Evolutionary conservation across 1,140 invertebrate species (phyloP), one percentile per base, ranked within the genome.

Genomic region (Trichonephila clavipes): DNA sequence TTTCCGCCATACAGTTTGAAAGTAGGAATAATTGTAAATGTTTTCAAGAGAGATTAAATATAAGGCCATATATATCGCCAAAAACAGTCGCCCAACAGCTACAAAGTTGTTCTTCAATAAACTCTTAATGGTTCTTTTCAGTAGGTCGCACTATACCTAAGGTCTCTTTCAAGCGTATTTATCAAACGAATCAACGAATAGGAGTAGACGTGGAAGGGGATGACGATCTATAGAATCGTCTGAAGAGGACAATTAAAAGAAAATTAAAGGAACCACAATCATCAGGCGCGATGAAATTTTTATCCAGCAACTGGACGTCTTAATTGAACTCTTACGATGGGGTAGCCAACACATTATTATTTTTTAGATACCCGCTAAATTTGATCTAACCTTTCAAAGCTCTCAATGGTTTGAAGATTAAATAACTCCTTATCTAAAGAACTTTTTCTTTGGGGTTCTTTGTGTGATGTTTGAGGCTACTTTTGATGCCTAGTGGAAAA

Each of bases 191-290:
- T 77, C 72, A 28, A 10, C 72, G 12, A 18, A 77, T 77, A 51
- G 16, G 72, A 19, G 72, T 14, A 18, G 72, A 18, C 10, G 28
- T 40, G 34, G 2, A 3, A 2, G 7, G 16, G 14, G 18, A 34
- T 34, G 72, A 77, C n/a, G 77, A 82, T 34, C 77, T 28, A 18
- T 34, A 58, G 44, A 51, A 28, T 85, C 40, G 24, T 59, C 24
- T 58, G 12, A 87, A 21, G 85, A 62, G 61, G 61, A 87, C 61
- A 87, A 87, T 87, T 87, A 87, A 87, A 87, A 61, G 85, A 87
- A 59, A 87, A 87, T 61, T 64, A 61, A 87, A 64, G 59, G 28
- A 61, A 34, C 85, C n/a, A 19, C 24, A 40, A 64, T 24, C n/a
- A 19, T 62, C 28, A 18, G 24, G 14, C 6, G n/a, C 1, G 21